phyloP scores from a whole-genome alignment of 2,888 invertebrate species.

The Lasioglossum oenotherae region DNA sequence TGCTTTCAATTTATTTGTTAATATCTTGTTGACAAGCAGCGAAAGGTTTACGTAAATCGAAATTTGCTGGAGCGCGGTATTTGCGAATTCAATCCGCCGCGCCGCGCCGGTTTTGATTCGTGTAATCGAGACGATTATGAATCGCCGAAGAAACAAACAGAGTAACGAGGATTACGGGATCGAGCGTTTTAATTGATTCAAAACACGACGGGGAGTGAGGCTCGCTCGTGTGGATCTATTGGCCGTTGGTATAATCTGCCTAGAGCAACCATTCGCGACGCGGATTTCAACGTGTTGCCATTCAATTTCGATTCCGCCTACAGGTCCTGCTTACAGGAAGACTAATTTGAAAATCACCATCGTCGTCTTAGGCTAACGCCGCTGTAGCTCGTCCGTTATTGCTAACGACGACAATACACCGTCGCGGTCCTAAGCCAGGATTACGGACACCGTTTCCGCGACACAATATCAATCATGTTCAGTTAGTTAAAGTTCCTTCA shows the following conservation, averaged over 20 bases:
- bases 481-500: conserved; percentile 40
- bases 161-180: conserved; percentile 29
- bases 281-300: conserved; percentile 40
- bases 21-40: background rate
- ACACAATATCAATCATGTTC: conserved; percentile 52
- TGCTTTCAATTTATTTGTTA: background rate
- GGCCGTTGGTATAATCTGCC: conserved; percentile 34
- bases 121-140: background rate
- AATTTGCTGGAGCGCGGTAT: background rate
- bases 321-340: conserved; percentile 19
- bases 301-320: conserved; percentile 45
- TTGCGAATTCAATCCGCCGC: background rate
- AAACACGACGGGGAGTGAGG: conserved; percentile 14
- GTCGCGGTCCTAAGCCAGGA: conserved; percentile 29
- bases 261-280: conserved; percentile 16
- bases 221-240: conserved; percentile 4
- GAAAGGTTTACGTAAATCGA: background rate
- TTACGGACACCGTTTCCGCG: conserved; percentile 22
- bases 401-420: conserved; percentile 39
- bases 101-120: background rate
- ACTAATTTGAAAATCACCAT: conserved; percentile 52
- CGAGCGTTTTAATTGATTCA: conserved; percentile 47
- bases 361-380: conserved; percentile 36
- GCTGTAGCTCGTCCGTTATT: conserved; percentile 42
- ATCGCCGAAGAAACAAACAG: conserved; percentile 24